Evolutionary conservation across 2,888 invertebrate species (phyloP).

Genomic region (Leptodirus hochenwartii): DNA sequence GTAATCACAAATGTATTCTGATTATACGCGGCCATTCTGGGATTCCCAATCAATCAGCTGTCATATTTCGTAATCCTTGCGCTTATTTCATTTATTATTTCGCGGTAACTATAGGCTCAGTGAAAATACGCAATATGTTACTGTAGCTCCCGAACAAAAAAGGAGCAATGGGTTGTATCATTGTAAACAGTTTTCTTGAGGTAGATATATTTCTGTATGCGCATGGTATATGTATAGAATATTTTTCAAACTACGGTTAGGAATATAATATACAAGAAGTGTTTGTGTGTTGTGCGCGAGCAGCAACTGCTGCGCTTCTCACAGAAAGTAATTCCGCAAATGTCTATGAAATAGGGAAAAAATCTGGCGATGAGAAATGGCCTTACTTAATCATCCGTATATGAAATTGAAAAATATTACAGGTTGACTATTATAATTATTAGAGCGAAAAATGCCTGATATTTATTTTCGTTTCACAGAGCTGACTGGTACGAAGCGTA

Average conservation of each 20-base stretch:
- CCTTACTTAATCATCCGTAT: conserved; percentile 10
- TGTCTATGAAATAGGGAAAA: background rate
- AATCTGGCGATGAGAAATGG: conserved; percentile 1
- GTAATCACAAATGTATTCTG: no score
- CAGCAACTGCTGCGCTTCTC: no score
- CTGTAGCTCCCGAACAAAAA: no score
- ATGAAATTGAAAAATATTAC: conserved; percentile 26
- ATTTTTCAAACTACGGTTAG: conserved; percentile 1
- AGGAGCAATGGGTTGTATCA: no score
- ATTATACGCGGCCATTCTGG: no score
- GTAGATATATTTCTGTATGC: no score
- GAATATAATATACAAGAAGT: background rate
- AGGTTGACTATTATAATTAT: conserved; percentile 25
- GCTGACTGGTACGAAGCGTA: background rate
- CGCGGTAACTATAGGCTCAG: no score
- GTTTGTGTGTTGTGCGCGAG: conserved; percentile 2
- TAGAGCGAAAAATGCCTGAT: conserved; percentile 24
- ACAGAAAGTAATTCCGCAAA: background rate
- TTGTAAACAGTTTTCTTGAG: no score
- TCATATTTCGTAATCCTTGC: no score
- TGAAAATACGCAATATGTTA: no score
- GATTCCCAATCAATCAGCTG: no score
- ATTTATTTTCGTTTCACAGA: conserved; percentile 23
- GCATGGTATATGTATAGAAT: background rate
- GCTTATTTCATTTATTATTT: no score